These are phyloP conservation scores for Nothoprocta perdicaria DNA, from an alignment of 2,113 vertebrate species.

Conservation along the genomic window DNA sequence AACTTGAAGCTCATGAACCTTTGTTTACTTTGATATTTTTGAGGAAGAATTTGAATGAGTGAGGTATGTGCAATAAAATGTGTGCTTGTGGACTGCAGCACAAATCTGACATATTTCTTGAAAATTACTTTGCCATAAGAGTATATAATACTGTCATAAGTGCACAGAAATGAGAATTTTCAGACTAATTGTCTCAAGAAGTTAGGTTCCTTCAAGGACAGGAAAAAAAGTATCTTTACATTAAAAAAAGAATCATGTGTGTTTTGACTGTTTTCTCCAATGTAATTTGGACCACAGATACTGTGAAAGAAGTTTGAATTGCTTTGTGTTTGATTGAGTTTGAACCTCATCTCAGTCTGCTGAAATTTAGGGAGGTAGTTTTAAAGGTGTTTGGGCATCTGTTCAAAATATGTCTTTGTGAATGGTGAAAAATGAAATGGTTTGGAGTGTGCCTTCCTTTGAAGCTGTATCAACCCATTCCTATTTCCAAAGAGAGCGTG, in stretches of 20 bases:
- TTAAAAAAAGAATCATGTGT: neutral
- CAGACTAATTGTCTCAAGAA: neutral
- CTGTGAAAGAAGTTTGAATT: neutral
- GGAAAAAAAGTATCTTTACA: slow-evolving; percentile 2
- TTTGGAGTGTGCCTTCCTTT: neutral
- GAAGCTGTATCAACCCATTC: neutral
- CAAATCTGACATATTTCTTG: neutral
- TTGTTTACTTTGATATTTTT: neutral
- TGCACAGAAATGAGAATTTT: neutral
- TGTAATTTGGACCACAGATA: slow-evolving; percentile 9
- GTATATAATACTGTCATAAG: too few species aligned
- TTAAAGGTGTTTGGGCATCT: slow-evolving; percentile 21
- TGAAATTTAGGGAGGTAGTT: neutral
- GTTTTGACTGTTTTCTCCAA: neutral
- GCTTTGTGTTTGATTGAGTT: slow-evolving; percentile 4
- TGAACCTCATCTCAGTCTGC: neutral
- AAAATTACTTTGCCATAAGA: neutral
- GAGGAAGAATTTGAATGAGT: neutral
- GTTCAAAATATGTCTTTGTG: neutral
- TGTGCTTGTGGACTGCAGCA: neutral
- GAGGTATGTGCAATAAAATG: neutral
- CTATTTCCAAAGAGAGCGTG: neutral
- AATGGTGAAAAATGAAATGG: neutral
- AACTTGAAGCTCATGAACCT: neutral
- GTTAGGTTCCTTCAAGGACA: neutral